Conservation (phyloP, 1,140 invertebrate genomes). For the Drosophila burlai region DNA sequence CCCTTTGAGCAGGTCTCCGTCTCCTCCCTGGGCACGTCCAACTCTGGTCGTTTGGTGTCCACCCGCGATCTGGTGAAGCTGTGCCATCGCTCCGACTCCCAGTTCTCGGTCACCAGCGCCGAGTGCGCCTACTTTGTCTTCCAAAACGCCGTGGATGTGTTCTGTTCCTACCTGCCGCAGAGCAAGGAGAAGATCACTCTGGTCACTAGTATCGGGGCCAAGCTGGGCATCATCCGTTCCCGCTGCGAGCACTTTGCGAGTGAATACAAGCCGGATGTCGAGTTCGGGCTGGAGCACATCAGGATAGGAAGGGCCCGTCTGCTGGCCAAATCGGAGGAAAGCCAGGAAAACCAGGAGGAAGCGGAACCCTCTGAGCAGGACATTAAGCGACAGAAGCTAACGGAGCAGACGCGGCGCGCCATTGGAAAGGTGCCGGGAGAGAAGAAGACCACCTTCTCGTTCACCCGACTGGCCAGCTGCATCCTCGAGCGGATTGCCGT, state of each 20-base stretch:
- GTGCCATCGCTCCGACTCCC: slow-evolving; percentile 91
- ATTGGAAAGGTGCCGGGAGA: slow-evolving; percentile 33
- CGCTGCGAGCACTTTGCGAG: slow-evolving; percentile 93
- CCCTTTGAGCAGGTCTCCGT: slow-evolving; percentile 71
- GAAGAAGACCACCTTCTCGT: slow-evolving; percentile 90
- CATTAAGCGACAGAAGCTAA: slow-evolving; percentile 66
- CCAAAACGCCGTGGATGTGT: slow-evolving; percentile 96
- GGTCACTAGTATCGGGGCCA: slow-evolving; percentile 91
- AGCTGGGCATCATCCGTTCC: slow-evolving; percentile 92
- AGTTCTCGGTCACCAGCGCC: slow-evolving; percentile 91
- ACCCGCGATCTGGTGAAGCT: slow-evolving; percentile 97
- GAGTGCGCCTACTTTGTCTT: slow-evolving; percentile 92
- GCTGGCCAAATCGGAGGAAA: slow-evolving; percentile 53
- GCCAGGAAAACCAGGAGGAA: slow-evolving; percentile 4
- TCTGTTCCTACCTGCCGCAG: slow-evolving; percentile 88
- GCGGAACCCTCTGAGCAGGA: slow-evolving; percentile 30
- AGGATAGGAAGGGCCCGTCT: slow-evolving; percentile 87
- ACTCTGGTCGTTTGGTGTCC: slow-evolving; percentile 88
- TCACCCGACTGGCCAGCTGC: slow-evolving; percentile 91
- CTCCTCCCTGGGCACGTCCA: slow-evolving; percentile 29
- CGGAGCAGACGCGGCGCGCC: slow-evolving; percentile 21
- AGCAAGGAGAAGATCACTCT: slow-evolving; percentile 88
- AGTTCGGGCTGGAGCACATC: slow-evolving; percentile 82
- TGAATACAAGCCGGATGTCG: slow-evolving; percentile 92
- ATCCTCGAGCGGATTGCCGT: slow-evolving; percentile 95